Evolutionary conservation across 2,888 invertebrate genomes (phyloP), one percentile per base, ranked within the genome.

Genomic region (Pollenia angustigena): DNA sequence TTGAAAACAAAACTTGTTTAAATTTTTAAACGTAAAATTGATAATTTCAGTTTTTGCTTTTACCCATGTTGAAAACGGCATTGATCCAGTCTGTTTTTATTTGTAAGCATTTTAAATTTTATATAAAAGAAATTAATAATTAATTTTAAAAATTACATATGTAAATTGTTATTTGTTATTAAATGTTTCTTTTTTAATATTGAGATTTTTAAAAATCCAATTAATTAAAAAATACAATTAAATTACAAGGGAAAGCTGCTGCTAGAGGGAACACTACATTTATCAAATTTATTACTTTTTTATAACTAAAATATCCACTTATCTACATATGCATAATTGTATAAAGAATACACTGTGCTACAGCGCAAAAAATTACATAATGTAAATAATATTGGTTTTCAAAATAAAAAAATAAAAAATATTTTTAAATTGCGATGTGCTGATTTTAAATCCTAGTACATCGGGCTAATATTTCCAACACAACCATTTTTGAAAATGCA

Each of bases 31-130:
- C 4, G 12, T 14, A 56, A 81, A 72, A 64, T 40, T 54, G 8
- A 58, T 42, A 18, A 54, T 54, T 56, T 75, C 42, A n/a, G 48
- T 75, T 64, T 10, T 56, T 76, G 71, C 44, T 80, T 84, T 93
- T 95, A 96, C 96, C 96, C 96, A 96, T 94, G 95, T 95, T 91
- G 95, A 96, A 94, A 96, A 95, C 92, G 96, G 96, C 94, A 95
- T 95, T 93, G 95, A 95, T 95, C 95, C 96, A 95, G 95, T 95
- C 96, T 96, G 89, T 91, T 64, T 85, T 58, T 42, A 68, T 71
- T 74, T 46, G 87, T 64, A 75, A 76, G 87, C 85, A 86, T 88
- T 87, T 32, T 48, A 71, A 48, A 46, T 50, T 46, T 56, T 62
- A 71, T 23, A 44, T 64, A 23, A 12, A 60, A 58, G 46, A 54